Evolutionary conservation across 2,113 vertebrate species (phyloP).

Genomic region (Procapra przewalskii): DNA sequence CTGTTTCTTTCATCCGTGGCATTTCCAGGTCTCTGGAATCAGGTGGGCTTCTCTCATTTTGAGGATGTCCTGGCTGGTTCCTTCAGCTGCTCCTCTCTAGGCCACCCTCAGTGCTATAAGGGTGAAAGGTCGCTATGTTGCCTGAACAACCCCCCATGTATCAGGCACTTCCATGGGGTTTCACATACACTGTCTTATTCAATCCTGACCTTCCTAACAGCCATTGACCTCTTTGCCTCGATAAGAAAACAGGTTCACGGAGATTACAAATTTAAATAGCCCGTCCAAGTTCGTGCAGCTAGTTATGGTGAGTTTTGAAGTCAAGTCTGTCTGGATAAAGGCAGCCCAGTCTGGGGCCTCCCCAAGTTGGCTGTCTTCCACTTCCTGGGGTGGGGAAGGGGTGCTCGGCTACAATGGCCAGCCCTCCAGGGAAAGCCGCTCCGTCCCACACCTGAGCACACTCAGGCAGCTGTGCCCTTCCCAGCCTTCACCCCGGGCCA

Average conservation of each 20-base stretch:
- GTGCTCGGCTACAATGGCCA: not conserved
- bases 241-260: not conserved
- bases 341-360: not conserved
- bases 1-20: not conserved
- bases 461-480: conserved; percentile 51
- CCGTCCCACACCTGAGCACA: conserved; percentile 56
- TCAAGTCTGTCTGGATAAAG: not conserved
- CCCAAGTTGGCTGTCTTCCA: too few relatives aligned
- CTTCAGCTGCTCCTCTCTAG: not conserved
- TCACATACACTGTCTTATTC: not conserved
- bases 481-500: not conserved
- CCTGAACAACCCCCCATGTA: not conserved
- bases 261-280: not conserved
- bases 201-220: not conserved
- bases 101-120: too few relatives aligned
- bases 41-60: not conserved
- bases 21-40: not conserved
- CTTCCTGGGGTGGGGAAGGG: not conserved
- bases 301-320: not conserved
- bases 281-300: not conserved
- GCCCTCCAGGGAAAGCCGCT: not conserved
- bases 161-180: not conserved
- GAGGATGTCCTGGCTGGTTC: not conserved
- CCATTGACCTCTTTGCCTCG: not conserved
- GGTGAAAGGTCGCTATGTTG: not conserved